These are phyloP conservation scores for Enteromius thamalakanensis DNA, from an alignment of 2,797 vertebrate genomes.

Conservation along the genomic window DNA sequence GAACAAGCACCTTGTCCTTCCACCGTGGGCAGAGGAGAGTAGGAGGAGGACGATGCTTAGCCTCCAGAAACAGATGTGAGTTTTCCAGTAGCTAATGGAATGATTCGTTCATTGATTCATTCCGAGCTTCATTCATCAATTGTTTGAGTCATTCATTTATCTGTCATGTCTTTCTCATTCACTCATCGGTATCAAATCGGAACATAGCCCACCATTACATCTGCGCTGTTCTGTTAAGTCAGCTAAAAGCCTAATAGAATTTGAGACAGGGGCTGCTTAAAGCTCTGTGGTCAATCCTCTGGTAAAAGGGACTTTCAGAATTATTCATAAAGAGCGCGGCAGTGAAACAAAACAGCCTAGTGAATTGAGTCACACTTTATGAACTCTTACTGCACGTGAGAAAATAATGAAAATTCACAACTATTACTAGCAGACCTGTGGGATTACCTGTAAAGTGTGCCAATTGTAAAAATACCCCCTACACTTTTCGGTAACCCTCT, in stretches of 20 bases:
- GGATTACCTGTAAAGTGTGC: slow-evolving; percentile 61
- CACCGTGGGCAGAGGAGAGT: slow-evolving; percentile 35
- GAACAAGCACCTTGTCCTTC: slow-evolving; percentile 44
- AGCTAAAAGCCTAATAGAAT: slow-evolving; percentile 45
- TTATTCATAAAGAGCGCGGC: slow-evolving; percentile 49
- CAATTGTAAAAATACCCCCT: slow-evolving; percentile 64
- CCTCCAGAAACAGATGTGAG: slow-evolving; percentile 47
- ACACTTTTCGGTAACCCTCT: slow-evolving; percentile 54
- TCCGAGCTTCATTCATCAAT: slow-evolving; percentile 48
- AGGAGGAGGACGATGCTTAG: slow-evolving; percentile 41
- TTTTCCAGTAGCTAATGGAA: slow-evolving; percentile 53
- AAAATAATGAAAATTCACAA: slow-evolving; percentile 37
- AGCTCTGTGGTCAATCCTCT: slow-evolving; percentile 54
- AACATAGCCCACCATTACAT: slow-evolving; percentile 24
- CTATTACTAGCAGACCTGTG: slow-evolving; percentile 53
- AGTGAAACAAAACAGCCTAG: slow-evolving; percentile 41
- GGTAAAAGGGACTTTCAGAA: slow-evolving; percentile 57
- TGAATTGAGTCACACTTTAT: slow-evolving; percentile 37
- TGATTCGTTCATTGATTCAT: slow-evolving; percentile 33
- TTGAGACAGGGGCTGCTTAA: slow-evolving; percentile 40
- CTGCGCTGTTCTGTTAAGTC: slow-evolving; percentile 57
- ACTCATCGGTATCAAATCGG: slow-evolving; percentile 11
- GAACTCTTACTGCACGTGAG: slow-evolving; percentile 45
- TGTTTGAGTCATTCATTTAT: slow-evolving; percentile 51
- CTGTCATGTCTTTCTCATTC: slow-evolving; percentile 45